These are phyloP conservation scores for Tipula helvola DNA, from an alignment of 2,888 invertebrate species.

Conservation along the genomic window DNA sequence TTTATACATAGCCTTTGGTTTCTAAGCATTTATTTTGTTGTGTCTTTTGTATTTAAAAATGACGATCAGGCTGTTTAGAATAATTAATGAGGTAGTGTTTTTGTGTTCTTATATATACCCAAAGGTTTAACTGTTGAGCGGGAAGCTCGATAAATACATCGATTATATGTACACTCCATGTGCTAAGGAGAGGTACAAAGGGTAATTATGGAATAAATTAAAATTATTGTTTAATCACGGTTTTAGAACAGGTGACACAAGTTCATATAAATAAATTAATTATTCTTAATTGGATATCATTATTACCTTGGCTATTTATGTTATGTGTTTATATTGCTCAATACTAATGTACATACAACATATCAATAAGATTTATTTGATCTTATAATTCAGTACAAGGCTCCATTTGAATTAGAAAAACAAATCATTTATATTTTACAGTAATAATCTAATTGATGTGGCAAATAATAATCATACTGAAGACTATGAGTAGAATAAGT, in stretches of 20 bases:
- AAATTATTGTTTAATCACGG: neutral
- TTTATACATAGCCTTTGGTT: neutral
- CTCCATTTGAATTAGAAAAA: neutral
- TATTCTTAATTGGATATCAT: neutral
- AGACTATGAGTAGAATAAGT: too few species aligned
- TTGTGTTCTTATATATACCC: too few species aligned
- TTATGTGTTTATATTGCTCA: neutral
- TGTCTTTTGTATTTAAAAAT: neutral
- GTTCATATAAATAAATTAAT: neutral
- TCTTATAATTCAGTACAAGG: slow-evolving; percentile 4
- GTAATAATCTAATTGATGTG: neutral
- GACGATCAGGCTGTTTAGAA: neutral
- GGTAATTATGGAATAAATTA: neutral
- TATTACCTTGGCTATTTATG: neutral
- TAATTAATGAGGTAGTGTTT: neutral
- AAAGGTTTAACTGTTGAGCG: neutral
- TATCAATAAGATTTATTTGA: neutral
- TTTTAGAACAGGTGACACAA: neutral
- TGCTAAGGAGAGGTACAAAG: neutral
- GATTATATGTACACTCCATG: neutral
- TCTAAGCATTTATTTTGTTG: neutral
- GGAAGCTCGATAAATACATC: neutral
- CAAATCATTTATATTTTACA: neutral
- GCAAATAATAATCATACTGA: neutral
- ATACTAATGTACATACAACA: neutral